Base-by-base conservation (phyloP, 2,113 vertebrate species). In the Archocentrus centrarchus region DNA sequence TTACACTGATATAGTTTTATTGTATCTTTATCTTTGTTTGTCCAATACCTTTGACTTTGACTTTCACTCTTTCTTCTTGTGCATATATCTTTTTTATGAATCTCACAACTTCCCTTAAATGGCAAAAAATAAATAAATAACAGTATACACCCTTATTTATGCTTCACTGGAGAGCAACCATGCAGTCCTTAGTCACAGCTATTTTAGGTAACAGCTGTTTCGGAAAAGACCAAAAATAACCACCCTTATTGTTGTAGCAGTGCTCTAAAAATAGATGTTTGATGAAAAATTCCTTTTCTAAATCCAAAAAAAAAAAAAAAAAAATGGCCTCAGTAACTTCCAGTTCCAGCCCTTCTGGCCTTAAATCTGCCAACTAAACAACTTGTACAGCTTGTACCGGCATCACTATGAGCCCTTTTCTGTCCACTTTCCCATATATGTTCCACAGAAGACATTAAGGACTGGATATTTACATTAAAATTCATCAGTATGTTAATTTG, bases 231-330 rank as follows among this genome's bases (percentile, higher is more conserved):
- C 30, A 60, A 81, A 86, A 85, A 89, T 77, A 83, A 85, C n/a
- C 57, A 20, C 0, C 5, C 24, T 61, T 8, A 79, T 81, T 68
- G 18, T 50, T 37, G 17, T 11, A 24, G 11, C 13, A 57, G 30
- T n/a, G 9, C 27, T 79, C 84, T 86, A 85, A 88, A 88, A 90
- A 90, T 77, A 93, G 35, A 17, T 15, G 57, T 2, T 39, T n/a
- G 68, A 84, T 75, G 35, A 82, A 64, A 15, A 39, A 39, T 39
- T 39, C 37, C 37, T 39, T 39, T 39, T 39, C 7, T 39, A 39
- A 39, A 39, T 10, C 37, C 37, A 8, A 8, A 39, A 39, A 39
- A 39, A 39, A 37, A 6, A n/a, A n/a, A 2, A 2, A 10, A 10
- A 39, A 39, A 39, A 39, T 50, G 35, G 32, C 0, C 57, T 41